Evolutionary conservation across 2,888 invertebrate genomes (phyloP).

Genomic region (Homarus gammarus): DNA sequence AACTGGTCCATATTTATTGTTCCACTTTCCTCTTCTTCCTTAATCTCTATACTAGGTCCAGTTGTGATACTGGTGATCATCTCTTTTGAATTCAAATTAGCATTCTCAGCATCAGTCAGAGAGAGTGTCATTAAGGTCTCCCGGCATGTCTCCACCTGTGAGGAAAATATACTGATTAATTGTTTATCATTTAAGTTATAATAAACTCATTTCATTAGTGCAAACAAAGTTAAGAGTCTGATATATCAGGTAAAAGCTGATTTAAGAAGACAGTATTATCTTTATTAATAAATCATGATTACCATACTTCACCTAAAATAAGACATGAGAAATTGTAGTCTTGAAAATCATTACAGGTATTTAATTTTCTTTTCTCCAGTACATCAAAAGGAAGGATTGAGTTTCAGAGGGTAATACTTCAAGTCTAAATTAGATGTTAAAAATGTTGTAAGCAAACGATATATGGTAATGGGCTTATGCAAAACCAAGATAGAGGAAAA

Average conservation of each 20-base stretch:
- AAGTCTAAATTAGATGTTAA: not conserved
- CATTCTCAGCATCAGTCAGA: slow-evolving; percentile 72
- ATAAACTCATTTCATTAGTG: too few species aligned
- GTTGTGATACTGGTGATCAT: not conserved
- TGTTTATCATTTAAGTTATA: too few species aligned
- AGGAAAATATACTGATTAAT: slow-evolving; percentile 6
- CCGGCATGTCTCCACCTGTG: slow-evolving; percentile 68
- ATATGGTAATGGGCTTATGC: not conserved
- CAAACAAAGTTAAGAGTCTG: too few species aligned
- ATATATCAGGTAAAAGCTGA: too few species aligned
- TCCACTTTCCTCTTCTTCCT: not conserved
- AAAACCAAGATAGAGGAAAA: not conserved
- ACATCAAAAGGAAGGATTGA: too few species aligned
- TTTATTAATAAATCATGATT: too few species aligned
- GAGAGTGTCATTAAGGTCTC: slow-evolving; percentile 72
- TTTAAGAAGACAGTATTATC: too few species aligned
- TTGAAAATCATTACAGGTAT: too few species aligned
- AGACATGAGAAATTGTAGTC: too few species aligned
- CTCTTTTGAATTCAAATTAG: slow-evolving; percentile 45
- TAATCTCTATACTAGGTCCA: not conserved
- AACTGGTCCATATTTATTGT: not conserved
- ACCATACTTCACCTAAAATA: too few species aligned
- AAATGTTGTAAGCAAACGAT: not conserved
- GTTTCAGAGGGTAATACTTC: too few species aligned
- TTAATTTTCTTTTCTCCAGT: too few species aligned